Percentiles rank a stretch among this genome's conserved stretches.
Conservation (phyloP, 2,113 vertebrate genomes). For the Telmatochromis bifrenatus region DNA sequence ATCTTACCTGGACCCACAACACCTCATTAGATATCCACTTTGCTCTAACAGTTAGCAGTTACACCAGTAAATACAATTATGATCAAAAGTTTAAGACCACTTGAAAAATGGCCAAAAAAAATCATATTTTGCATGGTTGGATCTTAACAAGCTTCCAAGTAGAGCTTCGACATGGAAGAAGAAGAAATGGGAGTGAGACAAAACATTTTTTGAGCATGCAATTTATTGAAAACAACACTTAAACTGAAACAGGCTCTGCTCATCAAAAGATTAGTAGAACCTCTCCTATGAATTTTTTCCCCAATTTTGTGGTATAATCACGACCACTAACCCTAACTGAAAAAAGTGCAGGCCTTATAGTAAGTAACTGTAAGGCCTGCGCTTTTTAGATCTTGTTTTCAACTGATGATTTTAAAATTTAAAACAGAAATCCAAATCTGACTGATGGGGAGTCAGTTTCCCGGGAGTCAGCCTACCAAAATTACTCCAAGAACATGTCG, state of each 20-base stretch:
- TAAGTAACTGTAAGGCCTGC: neutral
- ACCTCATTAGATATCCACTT: neutral
- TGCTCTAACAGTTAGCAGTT: neutral
- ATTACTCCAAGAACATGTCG: neutral
- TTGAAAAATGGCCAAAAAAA: neutral
- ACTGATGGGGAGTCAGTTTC: neutral
- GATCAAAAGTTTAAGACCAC: neutral
- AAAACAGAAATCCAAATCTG: neutral
- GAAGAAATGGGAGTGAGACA: neutral
- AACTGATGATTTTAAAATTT: neutral
- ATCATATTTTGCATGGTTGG: neutral
- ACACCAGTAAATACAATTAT: neutral
- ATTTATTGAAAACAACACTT: neutral
- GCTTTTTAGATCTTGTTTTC: neutral
- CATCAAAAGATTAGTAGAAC: neutral
- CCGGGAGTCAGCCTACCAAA: neutral
- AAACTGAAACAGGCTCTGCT: neutral
- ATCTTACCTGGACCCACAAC: neutral
- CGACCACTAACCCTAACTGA: neutral
- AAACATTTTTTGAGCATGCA: neutral
- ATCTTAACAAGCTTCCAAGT: neutral
- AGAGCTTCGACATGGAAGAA: neutral
- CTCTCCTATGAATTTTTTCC: fast-evolving
- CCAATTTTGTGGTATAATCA: neutral
- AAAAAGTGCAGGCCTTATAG: neutral